phyloP scores from a whole-genome alignment of 2,797 vertebrate genomes.

The Amblyraja radiata region DNA sequence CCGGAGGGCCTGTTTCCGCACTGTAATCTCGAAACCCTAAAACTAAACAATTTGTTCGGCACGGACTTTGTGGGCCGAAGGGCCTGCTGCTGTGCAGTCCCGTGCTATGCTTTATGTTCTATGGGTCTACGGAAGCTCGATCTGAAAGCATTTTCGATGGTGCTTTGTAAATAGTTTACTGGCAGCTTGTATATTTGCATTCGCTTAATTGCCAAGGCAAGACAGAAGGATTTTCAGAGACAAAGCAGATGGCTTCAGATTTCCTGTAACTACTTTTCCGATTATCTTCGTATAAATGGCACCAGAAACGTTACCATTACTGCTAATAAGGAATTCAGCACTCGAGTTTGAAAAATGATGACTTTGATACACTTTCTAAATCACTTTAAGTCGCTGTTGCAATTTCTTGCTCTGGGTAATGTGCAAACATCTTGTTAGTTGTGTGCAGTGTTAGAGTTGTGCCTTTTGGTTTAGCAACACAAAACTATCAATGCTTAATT shows the following conservation, averaged over 20 bases:
- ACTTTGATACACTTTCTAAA: background rate
- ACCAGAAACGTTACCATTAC: background rate
- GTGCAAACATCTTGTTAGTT: background rate
- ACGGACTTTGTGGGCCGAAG: too few relatives aligned
- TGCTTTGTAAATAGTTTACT: background rate
- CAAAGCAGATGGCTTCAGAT: slow-evolving; percentile 9
- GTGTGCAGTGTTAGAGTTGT: background rate
- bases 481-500: background rate
- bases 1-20: too few relatives aligned
- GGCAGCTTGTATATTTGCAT: slow-evolving; percentile 31
- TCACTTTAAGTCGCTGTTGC: background rate
- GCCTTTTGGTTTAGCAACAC: background rate
- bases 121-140: background rate
- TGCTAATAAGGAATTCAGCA: background rate
- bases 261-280: slow-evolving; percentile 29
- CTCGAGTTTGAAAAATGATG: slow-evolving; percentile 13
- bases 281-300: slow-evolving; percentile 12
- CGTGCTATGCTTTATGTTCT: too few relatives aligned
- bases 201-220: background rate
- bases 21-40: too few relatives aligned
- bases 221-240: slow-evolving; percentile 31
- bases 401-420: background rate
- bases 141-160: background rate
- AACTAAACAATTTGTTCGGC: too few relatives aligned
- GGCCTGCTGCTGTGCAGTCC: too few relatives aligned